Conservation (phyloP, 2,888 invertebrate species). For the Meteorus cinctellus region DNA sequence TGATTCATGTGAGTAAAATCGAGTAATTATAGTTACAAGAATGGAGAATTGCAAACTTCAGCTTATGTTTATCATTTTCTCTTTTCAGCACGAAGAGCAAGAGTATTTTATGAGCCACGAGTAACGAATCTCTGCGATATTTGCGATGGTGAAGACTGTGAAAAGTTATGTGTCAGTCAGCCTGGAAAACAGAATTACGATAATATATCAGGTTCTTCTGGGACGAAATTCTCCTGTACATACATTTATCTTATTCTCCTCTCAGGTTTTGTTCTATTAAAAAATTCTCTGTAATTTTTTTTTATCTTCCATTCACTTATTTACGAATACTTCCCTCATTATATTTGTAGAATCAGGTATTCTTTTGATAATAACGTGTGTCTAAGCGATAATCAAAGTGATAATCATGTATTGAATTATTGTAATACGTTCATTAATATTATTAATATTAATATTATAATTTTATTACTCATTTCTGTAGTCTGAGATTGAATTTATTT, state of each 20-base stretch:
- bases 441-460: constrained; percentile 2
- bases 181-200: constrained; percentile 61
- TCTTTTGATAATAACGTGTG: not conserved
- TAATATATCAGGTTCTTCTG: constrained; percentile 43
- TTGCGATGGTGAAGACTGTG: constrained; percentile 82
- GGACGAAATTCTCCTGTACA: constrained; percentile 40
- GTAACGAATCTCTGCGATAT: constrained; percentile 84
- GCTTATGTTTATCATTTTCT: constrained; percentile 41
- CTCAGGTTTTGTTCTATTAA: constrained; percentile 2
- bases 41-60: not conserved
- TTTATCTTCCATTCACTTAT: constrained; percentile 15
- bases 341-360: not conserved
- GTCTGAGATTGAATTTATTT: constrained; percentile 13
- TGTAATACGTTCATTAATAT: not conserved
- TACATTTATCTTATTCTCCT: constrained; percentile 20
- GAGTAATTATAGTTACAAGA: not conserved
- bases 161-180: constrained; percentile 73
- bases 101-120: constrained; percentile 86
- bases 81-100: constrained; percentile 82
- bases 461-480: not conserved
- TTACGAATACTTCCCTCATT: not conserved
- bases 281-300: constrained; percentile 19
- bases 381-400: constrained; percentile 34
- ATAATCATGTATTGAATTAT: constrained; percentile 30
- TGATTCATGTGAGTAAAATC: constrained; percentile 84